These are phyloP conservation scores for Phylloscopus trochiloides DNA, from an alignment of 2,113 vertebrate genomes.

Conservation along the genomic window DNA sequence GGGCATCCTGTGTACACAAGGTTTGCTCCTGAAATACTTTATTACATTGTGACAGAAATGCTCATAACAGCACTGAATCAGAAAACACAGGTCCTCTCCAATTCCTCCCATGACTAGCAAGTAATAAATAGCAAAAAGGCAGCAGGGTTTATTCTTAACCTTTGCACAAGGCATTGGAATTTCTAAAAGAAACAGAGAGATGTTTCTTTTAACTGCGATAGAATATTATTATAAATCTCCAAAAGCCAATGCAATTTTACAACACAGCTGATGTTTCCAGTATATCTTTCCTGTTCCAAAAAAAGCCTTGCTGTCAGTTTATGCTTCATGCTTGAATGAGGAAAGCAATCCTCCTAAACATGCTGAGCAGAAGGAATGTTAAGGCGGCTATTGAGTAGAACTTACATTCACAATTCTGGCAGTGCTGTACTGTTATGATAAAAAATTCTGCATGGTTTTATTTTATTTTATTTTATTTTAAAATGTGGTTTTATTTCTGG, in stretches of 20 bases:
- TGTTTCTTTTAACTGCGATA: background rate
- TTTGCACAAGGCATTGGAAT: background rate
- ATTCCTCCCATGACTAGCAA: background rate
- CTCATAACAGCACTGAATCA: background rate
- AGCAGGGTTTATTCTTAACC: background rate
- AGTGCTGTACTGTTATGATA: background rate
- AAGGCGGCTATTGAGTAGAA: background rate
- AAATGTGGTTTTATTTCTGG: background rate
- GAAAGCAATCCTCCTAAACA: background rate
- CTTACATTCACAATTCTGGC: background rate
- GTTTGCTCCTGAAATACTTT: background rate
- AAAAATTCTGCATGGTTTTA: background rate
- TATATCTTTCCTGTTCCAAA: background rate
- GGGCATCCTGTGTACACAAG: background rate
- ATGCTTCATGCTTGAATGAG: background rate
- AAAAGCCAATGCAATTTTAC: background rate
- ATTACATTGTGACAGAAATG: background rate
- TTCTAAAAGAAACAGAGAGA: background rate
- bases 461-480: background rate
- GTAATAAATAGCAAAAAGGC: background rate
- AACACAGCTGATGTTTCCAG: background rate
- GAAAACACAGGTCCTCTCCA: background rate
- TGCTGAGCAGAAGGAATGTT: background rate
- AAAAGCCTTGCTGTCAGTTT: background rate
- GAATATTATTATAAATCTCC: background rate